A percentile compares a stretch with the other conserved stretches of the same genome.
Evolutionary conservation across 2,888 invertebrate genomes (phyloP).

Genomic region (Chaetogeoica ovagalla): DNA sequence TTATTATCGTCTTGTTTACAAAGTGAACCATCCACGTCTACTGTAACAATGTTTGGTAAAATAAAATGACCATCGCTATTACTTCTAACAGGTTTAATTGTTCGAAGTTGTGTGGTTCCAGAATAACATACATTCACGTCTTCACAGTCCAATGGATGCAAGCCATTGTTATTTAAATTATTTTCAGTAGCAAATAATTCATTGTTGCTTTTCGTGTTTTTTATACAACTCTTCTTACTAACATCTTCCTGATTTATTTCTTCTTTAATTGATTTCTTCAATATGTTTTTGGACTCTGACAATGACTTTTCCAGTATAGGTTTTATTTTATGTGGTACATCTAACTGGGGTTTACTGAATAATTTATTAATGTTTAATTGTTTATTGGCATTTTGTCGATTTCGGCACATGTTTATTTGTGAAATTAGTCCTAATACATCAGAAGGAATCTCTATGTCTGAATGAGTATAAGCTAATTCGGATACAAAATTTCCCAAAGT

Average conservation of each 20-base stretch:
- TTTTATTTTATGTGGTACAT: conserved; percentile 34
- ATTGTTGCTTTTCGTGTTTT: conserved; percentile 56
- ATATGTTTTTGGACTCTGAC: conserved; percentile 55
- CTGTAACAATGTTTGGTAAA: conserved; percentile 37
- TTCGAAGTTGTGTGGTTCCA: conserved; percentile 78
- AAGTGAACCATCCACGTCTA: conserved; percentile 37
- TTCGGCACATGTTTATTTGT: conserved; percentile 62
- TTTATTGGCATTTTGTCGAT: conserved; percentile 50
- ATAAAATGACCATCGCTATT: conserved; percentile 43
- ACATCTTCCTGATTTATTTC: conserved; percentile 52
- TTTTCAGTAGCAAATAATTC: conserved; percentile 55
- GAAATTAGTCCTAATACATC: conserved; percentile 76
- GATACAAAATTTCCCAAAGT: conserved; percentile 75
- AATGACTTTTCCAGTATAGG: conserved; percentile 54
- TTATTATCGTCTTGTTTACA: conserved; percentile 33
- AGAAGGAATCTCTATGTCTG: conserved; percentile 71
- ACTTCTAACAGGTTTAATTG: conserved; percentile 64
- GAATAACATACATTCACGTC: conserved; percentile 81
- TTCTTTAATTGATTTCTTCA: conserved; percentile 52
- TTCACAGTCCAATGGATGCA: conserved; percentile 73
- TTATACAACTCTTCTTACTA: conserved; percentile 54
- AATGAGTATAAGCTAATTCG: conserved; percentile 67
- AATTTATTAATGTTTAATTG: conserved; percentile 52
- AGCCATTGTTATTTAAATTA: conserved; percentile 55
- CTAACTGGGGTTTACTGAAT: conserved; percentile 41